A percentile compares a stretch with the other conserved stretches of the same genome.
These are phyloP conservation scores for Tretioscincus oriximinensis DNA, from an alignment of 2,113 vertebrate genomes.

Conservation along the genomic window DNA sequence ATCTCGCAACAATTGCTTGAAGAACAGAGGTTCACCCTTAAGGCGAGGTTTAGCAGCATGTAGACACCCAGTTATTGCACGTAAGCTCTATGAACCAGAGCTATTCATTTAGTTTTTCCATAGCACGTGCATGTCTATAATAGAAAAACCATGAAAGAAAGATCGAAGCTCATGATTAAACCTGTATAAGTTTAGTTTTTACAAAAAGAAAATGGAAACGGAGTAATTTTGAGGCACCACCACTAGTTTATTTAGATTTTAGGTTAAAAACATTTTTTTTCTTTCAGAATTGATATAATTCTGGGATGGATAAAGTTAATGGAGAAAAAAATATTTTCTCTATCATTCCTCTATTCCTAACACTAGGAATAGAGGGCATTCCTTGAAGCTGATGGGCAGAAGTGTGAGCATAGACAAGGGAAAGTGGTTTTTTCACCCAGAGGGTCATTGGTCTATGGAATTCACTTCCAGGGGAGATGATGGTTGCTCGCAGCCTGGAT, in stretches of 20 bases:
- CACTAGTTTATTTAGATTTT: constrained; percentile 24
- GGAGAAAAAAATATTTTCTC: too few relatives aligned
- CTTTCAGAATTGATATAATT: not conserved
- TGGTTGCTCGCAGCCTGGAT: too few relatives aligned
- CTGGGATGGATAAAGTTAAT: too few relatives aligned
- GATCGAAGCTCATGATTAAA: constrained; percentile 22
- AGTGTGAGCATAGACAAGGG: too few relatives aligned
- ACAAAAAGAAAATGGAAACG: not conserved
- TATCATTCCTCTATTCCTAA: too few relatives aligned
- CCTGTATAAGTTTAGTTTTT: not conserved
- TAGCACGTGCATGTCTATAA: constrained; percentile 4
- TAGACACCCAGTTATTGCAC: not conserved
- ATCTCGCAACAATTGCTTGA: not conserved
- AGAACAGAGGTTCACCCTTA: not conserved
- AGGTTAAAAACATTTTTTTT: constrained; percentile 28
- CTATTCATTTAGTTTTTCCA: constrained; percentile 10
- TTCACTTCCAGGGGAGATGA: too few relatives aligned
- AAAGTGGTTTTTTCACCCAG: too few relatives aligned
- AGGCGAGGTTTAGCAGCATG: not conserved
- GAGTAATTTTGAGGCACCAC: constrained; percentile 26
- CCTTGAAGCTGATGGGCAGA: too few relatives aligned
- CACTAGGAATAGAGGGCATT: too few relatives aligned
- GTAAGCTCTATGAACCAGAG: not conserved
- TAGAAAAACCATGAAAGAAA: constrained; percentile 16
- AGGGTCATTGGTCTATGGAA: too few relatives aligned